Conservation (phyloP, 2,113 vertebrate species). For the Chloroceryle aenea region DNA sequence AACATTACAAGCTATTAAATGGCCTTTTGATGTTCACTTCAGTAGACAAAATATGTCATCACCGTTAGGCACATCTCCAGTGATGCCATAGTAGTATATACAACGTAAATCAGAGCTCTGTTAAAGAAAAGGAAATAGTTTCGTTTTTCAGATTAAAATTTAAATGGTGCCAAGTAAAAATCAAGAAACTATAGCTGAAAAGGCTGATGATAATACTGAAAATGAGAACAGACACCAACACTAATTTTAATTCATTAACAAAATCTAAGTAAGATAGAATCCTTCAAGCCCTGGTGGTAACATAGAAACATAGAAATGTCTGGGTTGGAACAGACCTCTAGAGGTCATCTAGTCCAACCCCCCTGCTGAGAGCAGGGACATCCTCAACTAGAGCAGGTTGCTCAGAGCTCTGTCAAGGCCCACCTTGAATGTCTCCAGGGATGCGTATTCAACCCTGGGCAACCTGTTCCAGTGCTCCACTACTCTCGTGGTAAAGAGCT, state of each 20-base stretch:
- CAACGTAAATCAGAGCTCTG: neutral
- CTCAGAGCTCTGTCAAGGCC: too few species aligned
- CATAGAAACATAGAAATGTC: neutral
- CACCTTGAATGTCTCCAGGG: too few species aligned
- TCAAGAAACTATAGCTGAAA: neutral
- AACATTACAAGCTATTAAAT: slow-evolving; percentile 75
- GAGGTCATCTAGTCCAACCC: too few species aligned
- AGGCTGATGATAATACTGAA: neutral
- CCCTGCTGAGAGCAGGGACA: too few species aligned
- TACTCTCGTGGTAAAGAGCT: too few species aligned
- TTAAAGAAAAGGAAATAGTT: neutral
- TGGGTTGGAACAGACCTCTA: too few species aligned
- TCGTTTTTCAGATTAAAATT: neutral
- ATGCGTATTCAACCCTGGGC: too few species aligned
- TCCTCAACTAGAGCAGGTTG: too few species aligned
- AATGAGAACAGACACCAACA: neutral
- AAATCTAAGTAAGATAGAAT: neutral
- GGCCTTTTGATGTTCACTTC: slow-evolving; percentile 71
- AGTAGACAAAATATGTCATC: slow-evolving; percentile 54
- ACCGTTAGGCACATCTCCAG: slow-evolving; percentile 29
- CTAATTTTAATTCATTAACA: neutral
- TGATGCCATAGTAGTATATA: neutral
- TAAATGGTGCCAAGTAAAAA: neutral
- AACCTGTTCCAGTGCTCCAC: too few species aligned
- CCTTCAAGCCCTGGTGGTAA: neutral